These are phyloP conservation scores for Sinopyrophorus schimmeli DNA, from an alignment of 2,888 invertebrate genomes.

Conservation along the genomic window DNA sequence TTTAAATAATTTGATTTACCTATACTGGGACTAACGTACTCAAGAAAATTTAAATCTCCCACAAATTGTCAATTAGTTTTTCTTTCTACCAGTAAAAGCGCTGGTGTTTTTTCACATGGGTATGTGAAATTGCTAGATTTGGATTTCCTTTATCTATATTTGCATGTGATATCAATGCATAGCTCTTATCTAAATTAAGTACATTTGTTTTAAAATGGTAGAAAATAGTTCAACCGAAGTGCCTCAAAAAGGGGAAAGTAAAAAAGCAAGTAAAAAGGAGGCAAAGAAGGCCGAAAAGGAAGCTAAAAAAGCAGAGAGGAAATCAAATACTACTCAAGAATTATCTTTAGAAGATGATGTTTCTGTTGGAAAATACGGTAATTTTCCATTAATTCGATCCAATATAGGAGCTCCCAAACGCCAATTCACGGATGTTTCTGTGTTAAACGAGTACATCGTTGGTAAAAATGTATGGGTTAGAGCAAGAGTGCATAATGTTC, in stretches of 20 bases:
- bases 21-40: too few species aligned
- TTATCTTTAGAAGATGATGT: constrained; percentile 62
- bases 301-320: constrained; percentile 66
- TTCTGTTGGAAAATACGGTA: constrained; percentile 81
- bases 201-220: constrained; percentile 40
- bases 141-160: too few species aligned
- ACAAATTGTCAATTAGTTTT: too few species aligned
- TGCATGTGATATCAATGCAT: too few species aligned
- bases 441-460: constrained; percentile 56
- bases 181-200: too few species aligned
- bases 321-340: constrained; percentile 47
- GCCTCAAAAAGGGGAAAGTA: constrained; percentile 54
- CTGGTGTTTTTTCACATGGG: too few species aligned
- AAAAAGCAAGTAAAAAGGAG: constrained; percentile 92
- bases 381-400: constrained; percentile 65
- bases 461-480: constrained; percentile 69
- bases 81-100: too few species aligned
- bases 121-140: too few species aligned
- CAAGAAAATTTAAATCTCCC: too few species aligned
- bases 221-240: constrained; percentile 39
- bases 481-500: constrained; percentile 88
- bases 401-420: constrained; percentile 52
- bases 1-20: too few species aligned
- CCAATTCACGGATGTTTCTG: constrained; percentile 59
- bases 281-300: constrained; percentile 87